These are phyloP conservation scores for Pteronotus mesoamericanus DNA, from an alignment of 2,797 vertebrate species.

Conservation along the genomic window DNA sequence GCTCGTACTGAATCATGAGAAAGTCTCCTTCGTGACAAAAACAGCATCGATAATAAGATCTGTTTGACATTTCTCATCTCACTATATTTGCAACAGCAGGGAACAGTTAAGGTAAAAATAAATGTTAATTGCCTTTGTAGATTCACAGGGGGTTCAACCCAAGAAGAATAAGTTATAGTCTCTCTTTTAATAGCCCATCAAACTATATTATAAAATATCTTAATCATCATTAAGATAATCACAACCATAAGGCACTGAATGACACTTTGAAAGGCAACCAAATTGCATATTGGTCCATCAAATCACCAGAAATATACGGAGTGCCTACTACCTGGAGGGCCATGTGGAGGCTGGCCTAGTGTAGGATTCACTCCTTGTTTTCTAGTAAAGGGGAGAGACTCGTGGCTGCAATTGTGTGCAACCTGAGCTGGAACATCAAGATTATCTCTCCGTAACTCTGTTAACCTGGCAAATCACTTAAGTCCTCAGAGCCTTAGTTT, in stretches of 20 bases:
- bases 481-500: neutral
- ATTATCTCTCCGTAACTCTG: neutral
- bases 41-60: neutral
- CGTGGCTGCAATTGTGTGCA: too few relatives aligned
- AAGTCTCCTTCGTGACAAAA: slow-evolving; percentile 41
- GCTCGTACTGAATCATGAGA: neutral
- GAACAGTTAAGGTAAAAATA: neutral
- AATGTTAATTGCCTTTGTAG: neutral
- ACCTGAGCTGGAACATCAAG: neutral
- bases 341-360: too few relatives aligned
- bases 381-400: neutral
- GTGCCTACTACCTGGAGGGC: neutral
- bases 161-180: neutral
- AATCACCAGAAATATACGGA: neutral
- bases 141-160: neutral
- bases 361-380: neutral
- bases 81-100: neutral
- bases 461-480: neutral
- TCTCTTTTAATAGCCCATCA: neutral
- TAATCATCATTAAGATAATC: neutral
- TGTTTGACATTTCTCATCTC: neutral
- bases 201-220: neutral
- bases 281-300: neutral
- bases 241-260: neutral
- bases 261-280: neutral